phyloP scores from a whole-genome alignment of 2,888 invertebrate species.

The Automeris io region DNA sequence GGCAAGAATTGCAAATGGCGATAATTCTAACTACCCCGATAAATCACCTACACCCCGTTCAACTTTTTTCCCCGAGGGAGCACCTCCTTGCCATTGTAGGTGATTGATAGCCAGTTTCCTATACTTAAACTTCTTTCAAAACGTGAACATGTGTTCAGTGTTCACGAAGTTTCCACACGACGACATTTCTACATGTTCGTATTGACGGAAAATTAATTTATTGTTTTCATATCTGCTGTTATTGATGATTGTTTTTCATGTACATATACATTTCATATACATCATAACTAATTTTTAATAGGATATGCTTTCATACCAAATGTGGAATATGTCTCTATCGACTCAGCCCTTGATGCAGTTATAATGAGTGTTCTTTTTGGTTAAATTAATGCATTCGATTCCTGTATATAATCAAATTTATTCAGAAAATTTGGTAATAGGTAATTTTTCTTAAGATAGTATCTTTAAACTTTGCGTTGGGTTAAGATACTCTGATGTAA shows the following conservation, averaged over 20 bases:
- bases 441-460: no score
- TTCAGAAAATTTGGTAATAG: no score
- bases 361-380: no score
- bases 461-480: no score
- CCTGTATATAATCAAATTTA: no score
- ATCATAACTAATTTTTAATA: no score
- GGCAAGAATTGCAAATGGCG: constrained; percentile 74
- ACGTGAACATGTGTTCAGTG: constrained; percentile 53
- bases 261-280: no score
- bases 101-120: constrained; percentile 64
- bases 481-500: no score
- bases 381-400: no score
- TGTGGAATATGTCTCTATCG: no score
- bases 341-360: no score
- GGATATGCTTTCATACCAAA: no score
- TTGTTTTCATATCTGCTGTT: constrained; percentile 15
- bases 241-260: not conserved
- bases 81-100: constrained; percentile 52
- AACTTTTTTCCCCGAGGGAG: constrained; percentile 69
- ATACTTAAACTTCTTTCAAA: constrained; percentile 50
- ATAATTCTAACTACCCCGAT: constrained; percentile 74
- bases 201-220: constrained; percentile 38
- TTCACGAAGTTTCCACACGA: constrained; percentile 31
- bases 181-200: constrained; percentile 25
- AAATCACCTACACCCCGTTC: constrained; percentile 65